phyloP scores from a whole-genome alignment of 2,113 vertebrate species.

The Dromaius novaehollandiae region DNA sequence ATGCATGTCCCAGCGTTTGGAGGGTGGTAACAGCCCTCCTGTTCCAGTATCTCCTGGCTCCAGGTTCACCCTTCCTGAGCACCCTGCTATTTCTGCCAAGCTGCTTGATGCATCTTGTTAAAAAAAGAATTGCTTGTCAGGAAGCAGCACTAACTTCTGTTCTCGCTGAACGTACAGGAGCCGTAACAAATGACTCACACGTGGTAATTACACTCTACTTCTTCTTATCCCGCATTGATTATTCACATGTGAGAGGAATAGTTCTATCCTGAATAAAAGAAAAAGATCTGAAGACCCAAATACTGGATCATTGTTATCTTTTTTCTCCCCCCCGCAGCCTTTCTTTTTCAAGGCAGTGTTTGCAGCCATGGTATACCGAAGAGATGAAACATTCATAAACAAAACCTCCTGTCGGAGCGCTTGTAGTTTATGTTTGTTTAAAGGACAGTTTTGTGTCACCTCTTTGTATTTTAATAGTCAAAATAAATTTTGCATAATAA shows the following conservation, averaged over 20 bases:
- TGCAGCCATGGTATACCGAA: background rate
- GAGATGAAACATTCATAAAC: slow-evolving; percentile 29
- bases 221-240: slow-evolving; percentile 51
- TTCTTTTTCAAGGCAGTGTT: background rate
- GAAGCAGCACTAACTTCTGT: background rate
- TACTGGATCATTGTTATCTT: accelerated
- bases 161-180: background rate
- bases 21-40: background rate
- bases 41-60: background rate
- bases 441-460: slow-evolving; percentile 70
- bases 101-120: background rate
- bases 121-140: slow-evolving; percentile 17
- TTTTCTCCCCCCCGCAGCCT: background rate
- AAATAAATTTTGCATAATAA: slow-evolving; percentile 77
- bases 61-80: background rate
- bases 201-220: slow-evolving; percentile 49
- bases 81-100: slow-evolving; percentile 3
- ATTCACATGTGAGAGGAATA: slow-evolving; percentile 35
- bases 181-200: slow-evolving; percentile 50
- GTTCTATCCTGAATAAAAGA: background rate
- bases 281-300: slow-evolving; percentile 3
- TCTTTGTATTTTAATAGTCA: slow-evolving; percentile 72
- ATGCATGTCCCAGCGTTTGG: background rate
- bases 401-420: background rate
- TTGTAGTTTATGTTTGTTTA: slow-evolving; percentile 59